A percentile compares a stretch with the other conserved stretches of the same genome.
Conservation (phyloP, 2,888 invertebrate species). For the Formica aserva region DNA sequence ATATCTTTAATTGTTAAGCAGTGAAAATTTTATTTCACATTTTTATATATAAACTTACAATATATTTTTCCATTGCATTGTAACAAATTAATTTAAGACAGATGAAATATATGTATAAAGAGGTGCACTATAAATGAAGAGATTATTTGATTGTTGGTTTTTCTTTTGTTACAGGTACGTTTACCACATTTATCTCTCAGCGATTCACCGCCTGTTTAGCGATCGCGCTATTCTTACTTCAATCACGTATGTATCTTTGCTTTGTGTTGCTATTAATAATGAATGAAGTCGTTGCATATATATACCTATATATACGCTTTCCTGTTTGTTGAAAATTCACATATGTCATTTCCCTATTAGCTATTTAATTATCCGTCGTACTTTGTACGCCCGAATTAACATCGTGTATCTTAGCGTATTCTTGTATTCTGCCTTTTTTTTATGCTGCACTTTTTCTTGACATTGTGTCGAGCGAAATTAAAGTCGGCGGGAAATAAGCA, state of each 20-base stretch:
- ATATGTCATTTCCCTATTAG: constrained; percentile 22
- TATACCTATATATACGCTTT: constrained; percentile 24
- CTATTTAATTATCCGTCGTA: constrained; percentile 34
- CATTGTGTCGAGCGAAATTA: constrained; percentile 50
- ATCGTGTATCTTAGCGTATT: constrained; percentile 20
- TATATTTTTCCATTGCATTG: not conserved
- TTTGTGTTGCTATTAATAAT: constrained; percentile 74
- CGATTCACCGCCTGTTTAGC: constrained; percentile 37
- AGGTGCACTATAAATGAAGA: constrained; percentile 4
- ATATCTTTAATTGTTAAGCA: not conserved
- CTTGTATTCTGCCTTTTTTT: constrained; percentile 18
- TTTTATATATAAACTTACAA: not conserved
- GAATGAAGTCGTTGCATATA: constrained; percentile 66
- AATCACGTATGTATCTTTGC: constrained; percentile 76
- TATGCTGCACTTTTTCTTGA: constrained; percentile 55
- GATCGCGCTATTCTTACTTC: constrained; percentile 67
- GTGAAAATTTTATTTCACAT: not conserved
- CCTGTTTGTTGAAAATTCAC: constrained; percentile 63
- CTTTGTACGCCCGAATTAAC: constrained; percentile 17
- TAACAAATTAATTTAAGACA: not conserved
- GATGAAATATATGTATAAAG: not conserved
- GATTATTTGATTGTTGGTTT: constrained; percentile 64
- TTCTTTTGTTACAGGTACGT: constrained; percentile 76
- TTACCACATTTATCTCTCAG: constrained; percentile 60
- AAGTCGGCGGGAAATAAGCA: constrained; percentile 53